Conservation (phyloP, 1,140 invertebrate species). For the Euura lappo region DNA sequence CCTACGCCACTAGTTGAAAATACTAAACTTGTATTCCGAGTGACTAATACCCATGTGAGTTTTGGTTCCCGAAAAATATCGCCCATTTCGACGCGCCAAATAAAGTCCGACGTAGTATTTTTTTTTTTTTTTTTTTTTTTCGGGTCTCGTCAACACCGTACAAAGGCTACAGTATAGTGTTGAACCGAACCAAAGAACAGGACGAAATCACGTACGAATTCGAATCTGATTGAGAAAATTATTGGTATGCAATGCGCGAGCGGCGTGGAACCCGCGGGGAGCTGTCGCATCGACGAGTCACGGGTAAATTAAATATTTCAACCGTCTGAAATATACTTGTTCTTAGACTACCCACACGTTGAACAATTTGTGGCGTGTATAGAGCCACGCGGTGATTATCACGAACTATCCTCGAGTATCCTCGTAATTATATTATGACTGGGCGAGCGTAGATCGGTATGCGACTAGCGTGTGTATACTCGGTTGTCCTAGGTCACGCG, state of each 20-base stretch:
- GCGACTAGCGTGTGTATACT: constrained; percentile 56
- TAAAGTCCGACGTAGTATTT: constrained; percentile 34
- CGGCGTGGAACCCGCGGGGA: background rate
- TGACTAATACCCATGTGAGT: background rate
- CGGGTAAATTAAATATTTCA: too few species aligned
- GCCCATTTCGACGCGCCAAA: constrained; percentile 17
- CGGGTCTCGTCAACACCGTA: background rate
- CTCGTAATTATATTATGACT: constrained; percentile 19
- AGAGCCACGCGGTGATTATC: too few species aligned
- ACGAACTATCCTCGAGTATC: background rate
- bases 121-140: constrained; percentile 8
- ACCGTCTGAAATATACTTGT: too few species aligned
- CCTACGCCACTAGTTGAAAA: constrained; percentile 3
- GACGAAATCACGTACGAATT: background rate
- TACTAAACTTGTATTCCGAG: background rate
- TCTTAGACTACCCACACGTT: too few species aligned
- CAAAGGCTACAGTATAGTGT: background rate
- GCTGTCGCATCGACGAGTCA: background rate
- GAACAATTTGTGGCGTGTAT: too few species aligned
- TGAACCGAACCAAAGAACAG: background rate
- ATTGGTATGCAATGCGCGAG: background rate
- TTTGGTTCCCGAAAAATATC: background rate
- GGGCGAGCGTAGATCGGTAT: constrained; percentile 46
- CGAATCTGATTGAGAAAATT: background rate
- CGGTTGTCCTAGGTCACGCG: constrained; percentile 59